Evolutionary conservation across 2,888 invertebrate species (phyloP), one percentile per base, ranked within the genome.

Genomic region (Poecilus cupreus): DNA sequence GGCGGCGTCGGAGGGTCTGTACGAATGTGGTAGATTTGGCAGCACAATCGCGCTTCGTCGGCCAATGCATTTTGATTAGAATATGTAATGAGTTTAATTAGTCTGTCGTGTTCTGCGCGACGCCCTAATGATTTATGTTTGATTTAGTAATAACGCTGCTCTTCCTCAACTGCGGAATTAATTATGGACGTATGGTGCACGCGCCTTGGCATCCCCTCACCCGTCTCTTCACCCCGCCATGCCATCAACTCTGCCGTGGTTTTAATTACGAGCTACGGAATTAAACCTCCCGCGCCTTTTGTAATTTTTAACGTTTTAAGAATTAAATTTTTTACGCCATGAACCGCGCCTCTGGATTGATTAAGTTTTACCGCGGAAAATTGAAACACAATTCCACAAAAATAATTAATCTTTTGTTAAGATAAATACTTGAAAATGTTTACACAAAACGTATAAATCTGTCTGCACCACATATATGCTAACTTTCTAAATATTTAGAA

Each of bases 61-160:
- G 13, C 79, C 81, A 81, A 74, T 75, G 75, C 75, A 75, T 81
- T 72, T 75, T 81, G 81, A 81, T 81, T 81, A 75, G 81, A 81
- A 81, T 81, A 64, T 81, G 81, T 81, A 81, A 81, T 81, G 81
- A 81, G 81, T 81, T 81, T 81, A 81, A 81, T 81, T 81, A 81
- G 81, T 74, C 46, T 81, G 64, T 75, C 81, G 75, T 81, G 81
- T 81, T 81, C 81, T 75, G 64, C 60, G 64, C 81, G 64, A 75
- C 57, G 39, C 49, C 49, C 60, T 81, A 81, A 81, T 81, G 81
- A 81, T 81, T 81, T 81, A 81, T 81, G 81, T 74, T 81, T 81
- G 81, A 81, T 81, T 81, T 81, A 81, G 81, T 81, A 81, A 81
- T 81, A 81, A 60, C 75, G 80, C 43, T 68, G 80, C 80, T 72